These are phyloP conservation scores for Stictonetta naevosa DNA, from an alignment of 2,113 vertebrate genomes.

Conservation along the genomic window DNA sequence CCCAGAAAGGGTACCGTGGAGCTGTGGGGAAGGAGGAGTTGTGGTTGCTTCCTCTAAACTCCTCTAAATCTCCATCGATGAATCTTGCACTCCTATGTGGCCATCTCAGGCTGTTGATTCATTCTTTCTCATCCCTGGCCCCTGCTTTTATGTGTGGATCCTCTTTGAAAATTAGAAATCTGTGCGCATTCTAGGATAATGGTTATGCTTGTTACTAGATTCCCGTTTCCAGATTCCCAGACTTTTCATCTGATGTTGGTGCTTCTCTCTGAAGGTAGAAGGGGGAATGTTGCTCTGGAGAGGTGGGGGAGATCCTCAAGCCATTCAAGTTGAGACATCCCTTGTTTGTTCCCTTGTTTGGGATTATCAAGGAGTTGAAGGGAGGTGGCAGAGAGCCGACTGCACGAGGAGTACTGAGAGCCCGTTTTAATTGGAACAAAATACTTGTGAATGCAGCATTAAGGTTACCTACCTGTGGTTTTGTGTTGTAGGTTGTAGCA, in stretches of 20 bases:
- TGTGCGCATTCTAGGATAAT: background rate
- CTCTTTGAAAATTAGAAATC: background rate
- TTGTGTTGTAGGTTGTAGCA: background rate
- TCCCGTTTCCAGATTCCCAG: background rate
- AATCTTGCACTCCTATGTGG: background rate
- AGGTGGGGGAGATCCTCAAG: background rate
- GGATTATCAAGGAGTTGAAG: background rate
- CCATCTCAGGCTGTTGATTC: background rate
- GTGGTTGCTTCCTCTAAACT: background rate
- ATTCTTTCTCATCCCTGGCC: background rate
- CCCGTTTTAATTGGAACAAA: background rate
- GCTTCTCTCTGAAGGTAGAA: background rate
- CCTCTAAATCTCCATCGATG: background rate
- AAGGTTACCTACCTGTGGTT: background rate
- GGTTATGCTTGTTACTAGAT: background rate
- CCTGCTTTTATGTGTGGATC: fast-evolving
- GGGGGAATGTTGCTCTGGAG: background rate
- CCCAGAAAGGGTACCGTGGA: background rate
- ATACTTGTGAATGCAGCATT: background rate
- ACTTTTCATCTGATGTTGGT: background rate
- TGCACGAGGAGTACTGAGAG: background rate
- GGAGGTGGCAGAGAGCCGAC: background rate
- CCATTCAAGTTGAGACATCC: background rate
- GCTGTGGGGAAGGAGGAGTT: background rate
- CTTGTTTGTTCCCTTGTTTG: background rate